A percentile compares a stretch with the other conserved stretches of the same genome.
phyloP scores from a whole-genome alignment of 37 sponge, comb jelly and placozoan genomes.

The Mnemiopsis leidyi region DNA sequence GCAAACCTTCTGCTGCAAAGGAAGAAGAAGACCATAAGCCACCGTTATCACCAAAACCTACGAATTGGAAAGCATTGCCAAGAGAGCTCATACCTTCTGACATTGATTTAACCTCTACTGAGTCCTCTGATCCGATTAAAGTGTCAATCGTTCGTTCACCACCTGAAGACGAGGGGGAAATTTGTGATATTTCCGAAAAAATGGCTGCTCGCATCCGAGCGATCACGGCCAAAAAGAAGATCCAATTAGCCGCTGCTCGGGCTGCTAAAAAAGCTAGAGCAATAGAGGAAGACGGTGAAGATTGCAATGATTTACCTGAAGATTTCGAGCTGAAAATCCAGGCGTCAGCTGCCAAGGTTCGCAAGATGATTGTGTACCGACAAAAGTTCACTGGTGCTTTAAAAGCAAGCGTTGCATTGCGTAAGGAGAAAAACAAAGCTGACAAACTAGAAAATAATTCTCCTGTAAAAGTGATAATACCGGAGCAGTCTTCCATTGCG shows the following conservation, averaged over 20 bases:
- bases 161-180: neutral
- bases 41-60: too few species aligned
- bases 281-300: neutral
- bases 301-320: neutral
- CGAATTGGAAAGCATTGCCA: too few species aligned
- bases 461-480: neutral
- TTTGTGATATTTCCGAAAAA: conserved; percentile 35
- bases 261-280: neutral
- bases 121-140: neutral
- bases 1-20: neutral
- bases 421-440: neutral
- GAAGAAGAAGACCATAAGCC: too few species aligned
- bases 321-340: neutral
- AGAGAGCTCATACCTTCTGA: too few species aligned
- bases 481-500: neutral
- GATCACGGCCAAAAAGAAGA: neutral
- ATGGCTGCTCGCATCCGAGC: neutral
- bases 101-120: too few species aligned
- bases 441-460: neutral
- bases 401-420: neutral
- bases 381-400: neutral
- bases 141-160: neutral
- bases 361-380: neutral
- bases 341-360: neutral
- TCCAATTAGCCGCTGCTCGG: neutral